Evolutionary conservation across 2,888 invertebrate genomes (phyloP).

Genomic region (Drosophila siamana): DNA sequence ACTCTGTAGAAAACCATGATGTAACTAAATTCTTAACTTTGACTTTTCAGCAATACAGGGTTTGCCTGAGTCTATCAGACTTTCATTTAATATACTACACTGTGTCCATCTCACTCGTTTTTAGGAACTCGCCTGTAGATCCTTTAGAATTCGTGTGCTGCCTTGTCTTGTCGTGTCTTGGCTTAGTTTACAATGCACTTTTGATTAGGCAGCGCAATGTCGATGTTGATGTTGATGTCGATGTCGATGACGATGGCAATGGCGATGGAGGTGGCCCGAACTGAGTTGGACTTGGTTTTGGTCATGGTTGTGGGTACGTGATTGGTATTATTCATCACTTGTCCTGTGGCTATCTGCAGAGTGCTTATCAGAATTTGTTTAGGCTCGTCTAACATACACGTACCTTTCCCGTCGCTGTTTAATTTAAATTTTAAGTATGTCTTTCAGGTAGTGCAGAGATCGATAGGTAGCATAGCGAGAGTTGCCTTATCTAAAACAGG

Average conservation of each 20-base stretch:
- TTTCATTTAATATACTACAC: neutral
- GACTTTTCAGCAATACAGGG: conserved; percentile 7
- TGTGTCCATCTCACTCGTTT: conserved; percentile 19
- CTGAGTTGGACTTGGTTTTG: conserved; percentile 5
- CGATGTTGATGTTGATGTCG: too few relatives aligned
- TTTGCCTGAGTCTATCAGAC: conserved; percentile 17
- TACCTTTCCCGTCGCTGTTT: conserved; percentile 53
- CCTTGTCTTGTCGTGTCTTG: conserved; percentile 57
- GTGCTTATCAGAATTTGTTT: conserved; percentile 76
- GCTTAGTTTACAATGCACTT: conserved; percentile 77
- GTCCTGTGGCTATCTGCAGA: conserved; percentile 58
- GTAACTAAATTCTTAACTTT: neutral
- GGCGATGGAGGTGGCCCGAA: conserved; percentile 39
- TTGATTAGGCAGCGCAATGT: conserved; percentile 63
- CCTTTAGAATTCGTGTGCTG: conserved; percentile 66
- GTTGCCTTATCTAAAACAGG: conserved; percentile 67
- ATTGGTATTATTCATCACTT: conserved; percentile 83
- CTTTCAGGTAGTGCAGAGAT: conserved; percentile 57
- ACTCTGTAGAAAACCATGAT: too few relatives aligned
- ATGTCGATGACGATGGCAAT: conserved; percentile 33
- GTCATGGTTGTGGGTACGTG: conserved; percentile 58
- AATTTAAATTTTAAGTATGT: conserved; percentile 79
- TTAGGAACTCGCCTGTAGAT: conserved; percentile 54
- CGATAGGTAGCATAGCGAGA: conserved; percentile 22
- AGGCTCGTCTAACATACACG: conserved; percentile 43